Conservation (phyloP, 2,113 vertebrate species). For the Trematocara macrostoma region DNA sequence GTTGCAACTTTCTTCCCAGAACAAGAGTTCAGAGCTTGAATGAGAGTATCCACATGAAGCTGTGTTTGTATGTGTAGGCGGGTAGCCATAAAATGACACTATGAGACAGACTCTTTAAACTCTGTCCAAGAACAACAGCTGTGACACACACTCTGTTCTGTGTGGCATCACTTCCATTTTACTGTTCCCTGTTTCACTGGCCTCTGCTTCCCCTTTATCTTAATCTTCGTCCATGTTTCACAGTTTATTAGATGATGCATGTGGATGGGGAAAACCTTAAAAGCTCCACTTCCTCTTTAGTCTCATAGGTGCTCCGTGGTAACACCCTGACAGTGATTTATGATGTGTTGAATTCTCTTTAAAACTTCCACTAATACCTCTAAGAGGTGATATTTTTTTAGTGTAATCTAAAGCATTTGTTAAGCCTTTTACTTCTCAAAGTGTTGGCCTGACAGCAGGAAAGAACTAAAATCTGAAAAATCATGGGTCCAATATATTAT, state of each 20-base stretch:
- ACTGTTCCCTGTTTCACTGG: not conserved
- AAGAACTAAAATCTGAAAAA: not conserved
- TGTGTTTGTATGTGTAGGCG: slow-evolving; percentile 46
- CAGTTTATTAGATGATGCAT: not conserved
- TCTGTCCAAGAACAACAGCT: slow-evolving; percentile 29
- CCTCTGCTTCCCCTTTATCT: not conserved
- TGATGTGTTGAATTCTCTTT: slow-evolving; percentile 11
- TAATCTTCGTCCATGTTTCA: not conserved
- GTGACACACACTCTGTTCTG: not conserved
- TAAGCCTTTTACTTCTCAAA: not conserved
- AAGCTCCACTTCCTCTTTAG: not conserved
- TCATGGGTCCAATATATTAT: not conserved
- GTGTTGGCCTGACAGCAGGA: not conserved
- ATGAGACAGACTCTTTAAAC: slow-evolving; percentile 46
- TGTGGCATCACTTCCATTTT: not conserved
- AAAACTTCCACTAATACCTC: not conserved
- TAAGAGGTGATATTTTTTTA: not conserved
- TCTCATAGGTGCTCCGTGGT: not conserved
- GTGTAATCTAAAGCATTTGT: not conserved
- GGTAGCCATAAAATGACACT: slow-evolving; percentile 58
- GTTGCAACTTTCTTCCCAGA: slow-evolving; percentile 16
- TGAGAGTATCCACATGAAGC: slow-evolving; percentile 20
- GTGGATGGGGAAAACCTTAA: not conserved
- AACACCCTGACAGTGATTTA: slow-evolving; percentile 16
- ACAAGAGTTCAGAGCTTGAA: slow-evolving; percentile 15